Conservation (phyloP, 2,797 vertebrate species). For the Coregonus suidteri region DNA sequence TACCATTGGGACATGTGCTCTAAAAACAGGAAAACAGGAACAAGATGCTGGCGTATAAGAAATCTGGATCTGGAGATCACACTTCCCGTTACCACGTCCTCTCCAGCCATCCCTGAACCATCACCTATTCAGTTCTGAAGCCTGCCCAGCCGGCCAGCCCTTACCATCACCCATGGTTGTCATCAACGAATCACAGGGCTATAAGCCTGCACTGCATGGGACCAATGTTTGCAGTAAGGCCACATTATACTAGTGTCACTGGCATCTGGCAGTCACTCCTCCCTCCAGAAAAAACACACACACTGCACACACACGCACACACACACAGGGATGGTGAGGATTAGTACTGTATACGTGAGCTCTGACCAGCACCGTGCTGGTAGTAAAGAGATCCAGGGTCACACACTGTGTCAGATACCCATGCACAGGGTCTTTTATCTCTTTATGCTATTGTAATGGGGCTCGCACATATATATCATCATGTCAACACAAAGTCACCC, state of each 20-base stretch:
- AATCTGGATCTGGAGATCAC: neutral
- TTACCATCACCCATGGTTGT: neutral
- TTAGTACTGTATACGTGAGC: neutral
- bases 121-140: neutral
- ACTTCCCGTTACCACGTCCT: neutral
- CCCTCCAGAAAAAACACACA: no score
- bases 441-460: constrained; percentile 8
- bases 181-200: neutral
- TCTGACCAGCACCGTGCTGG: neutral
- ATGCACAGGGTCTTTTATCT: neutral
- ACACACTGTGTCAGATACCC: neutral
- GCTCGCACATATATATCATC: neutral
- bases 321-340: no score
- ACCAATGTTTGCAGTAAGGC: neutral
- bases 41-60: constrained; percentile 23
- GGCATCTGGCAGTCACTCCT: no score
- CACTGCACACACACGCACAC: neutral
- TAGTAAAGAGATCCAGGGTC: no score
- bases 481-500: neutral
- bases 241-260: neutral
- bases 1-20: neutral
- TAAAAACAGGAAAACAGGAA: constrained; percentile 33
- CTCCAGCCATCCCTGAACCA: neutral
- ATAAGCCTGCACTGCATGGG: neutral
- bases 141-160: neutral